Evolutionary conservation across 2,113 vertebrate genomes (phyloP).

Genomic region (Oncorhynchus mykiss): DNA sequence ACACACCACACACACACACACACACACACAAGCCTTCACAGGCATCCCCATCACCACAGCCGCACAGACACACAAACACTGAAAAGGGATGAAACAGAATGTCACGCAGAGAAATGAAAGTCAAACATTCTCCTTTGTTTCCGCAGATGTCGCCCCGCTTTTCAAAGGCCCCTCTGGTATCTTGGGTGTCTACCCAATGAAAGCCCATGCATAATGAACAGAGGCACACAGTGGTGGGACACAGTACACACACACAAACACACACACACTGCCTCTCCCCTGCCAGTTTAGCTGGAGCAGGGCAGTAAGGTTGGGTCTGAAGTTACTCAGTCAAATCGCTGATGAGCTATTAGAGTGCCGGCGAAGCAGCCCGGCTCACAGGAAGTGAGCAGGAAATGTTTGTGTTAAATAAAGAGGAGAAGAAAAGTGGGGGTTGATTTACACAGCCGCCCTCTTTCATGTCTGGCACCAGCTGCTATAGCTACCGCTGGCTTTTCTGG

Average conservation of each 20-base stretch:
- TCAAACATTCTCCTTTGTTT: conserved; percentile 7
- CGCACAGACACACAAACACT: background rate
- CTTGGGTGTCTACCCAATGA: conserved; percentile 32
- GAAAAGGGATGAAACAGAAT: conserved; percentile 5
- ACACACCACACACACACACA: background rate
- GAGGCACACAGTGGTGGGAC: background rate
- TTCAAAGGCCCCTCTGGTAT: conserved; percentile 2
- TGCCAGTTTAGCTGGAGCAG: conserved; percentile 31
- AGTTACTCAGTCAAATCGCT: conserved; percentile 20
- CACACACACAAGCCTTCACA: background rate
- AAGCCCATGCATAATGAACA: conserved; percentile 12
- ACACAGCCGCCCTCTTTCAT: conserved; percentile 18
- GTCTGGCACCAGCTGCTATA: conserved; percentile 4
- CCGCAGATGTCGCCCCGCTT: background rate
- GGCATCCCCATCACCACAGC: background rate
- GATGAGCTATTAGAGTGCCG: conserved; percentile 17
- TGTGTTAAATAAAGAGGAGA: background rate
- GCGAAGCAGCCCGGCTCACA: conserved; percentile 3
- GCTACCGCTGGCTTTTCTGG: background rate
- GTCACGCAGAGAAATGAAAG: background rate
- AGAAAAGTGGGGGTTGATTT: conserved; percentile 3
- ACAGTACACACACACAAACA: background rate
- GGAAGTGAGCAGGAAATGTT: conserved; percentile 26
- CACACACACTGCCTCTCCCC: background rate
- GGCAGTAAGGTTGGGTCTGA: conserved; percentile 8